phyloP scores from a whole-genome alignment of 2,797 vertebrate genomes.

The Tachyglossus aculeatus region DNA sequence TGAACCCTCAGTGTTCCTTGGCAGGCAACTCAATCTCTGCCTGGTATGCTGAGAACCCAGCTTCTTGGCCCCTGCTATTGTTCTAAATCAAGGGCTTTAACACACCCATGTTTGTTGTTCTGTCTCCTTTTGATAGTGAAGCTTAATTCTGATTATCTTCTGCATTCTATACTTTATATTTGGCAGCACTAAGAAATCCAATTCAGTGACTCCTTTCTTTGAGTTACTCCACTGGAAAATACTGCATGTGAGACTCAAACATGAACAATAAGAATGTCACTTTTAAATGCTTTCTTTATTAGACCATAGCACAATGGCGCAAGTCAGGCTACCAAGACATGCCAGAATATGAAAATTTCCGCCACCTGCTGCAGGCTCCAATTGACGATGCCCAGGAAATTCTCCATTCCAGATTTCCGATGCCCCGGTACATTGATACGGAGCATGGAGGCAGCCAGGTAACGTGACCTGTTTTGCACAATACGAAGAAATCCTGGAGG shows the following conservation, averaged over 20 bases:
- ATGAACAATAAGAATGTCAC: slow-evolving; percentile 15
- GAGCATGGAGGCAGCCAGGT: slow-evolving; percentile 98
- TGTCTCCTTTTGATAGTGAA: too few relatives aligned
- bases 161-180: too few relatives aligned
- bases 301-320: slow-evolving; percentile 97
- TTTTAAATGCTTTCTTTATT: slow-evolving; percentile 5
- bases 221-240: background rate
- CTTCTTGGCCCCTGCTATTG: too few relatives aligned
- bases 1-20: too few relatives aligned
- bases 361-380: slow-evolving; percentile 92
- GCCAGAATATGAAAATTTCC: slow-evolving; percentile 94
- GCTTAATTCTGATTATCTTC: background rate
- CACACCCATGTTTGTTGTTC: too few relatives aligned
- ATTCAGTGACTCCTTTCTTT: background rate
- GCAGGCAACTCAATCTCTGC: too few relatives aligned
- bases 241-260: slow-evolving; percentile 1
- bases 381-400: slow-evolving; percentile 95
- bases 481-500: too few relatives aligned
- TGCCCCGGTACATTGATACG: slow-evolving; percentile 96
- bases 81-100: too few relatives aligned
- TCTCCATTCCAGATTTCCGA: slow-evolving; percentile 93
- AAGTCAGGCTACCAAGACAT: slow-evolving; percentile 96
- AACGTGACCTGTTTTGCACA: background rate
- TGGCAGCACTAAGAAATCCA: too few relatives aligned
- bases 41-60: too few relatives aligned